Evolutionary conservation across 2,888 invertebrate species (phyloP).

Genomic region (Drosophila kanekoi): DNA sequence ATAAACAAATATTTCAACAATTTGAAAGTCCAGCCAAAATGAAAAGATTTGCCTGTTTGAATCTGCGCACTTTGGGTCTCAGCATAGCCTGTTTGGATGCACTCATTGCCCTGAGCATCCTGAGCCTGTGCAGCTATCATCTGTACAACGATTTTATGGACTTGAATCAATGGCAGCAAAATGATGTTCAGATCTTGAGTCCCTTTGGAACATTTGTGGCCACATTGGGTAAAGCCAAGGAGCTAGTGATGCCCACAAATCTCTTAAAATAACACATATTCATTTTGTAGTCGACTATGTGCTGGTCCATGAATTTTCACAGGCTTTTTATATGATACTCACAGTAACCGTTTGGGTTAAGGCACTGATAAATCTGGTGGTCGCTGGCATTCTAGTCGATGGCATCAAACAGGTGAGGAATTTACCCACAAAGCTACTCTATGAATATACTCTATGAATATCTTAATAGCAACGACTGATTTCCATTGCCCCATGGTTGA

Average conservation of each 20-base stretch:
- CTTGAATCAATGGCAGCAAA: conserved; percentile 75
- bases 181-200: conserved; percentile 75
- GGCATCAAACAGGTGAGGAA: conserved; percentile 80
- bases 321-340: conserved; percentile 82
- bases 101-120: conserved; percentile 65
- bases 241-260: neutral
- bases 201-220: conserved; percentile 77
- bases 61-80: conserved; percentile 72
- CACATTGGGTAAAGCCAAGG: conserved; percentile 66
- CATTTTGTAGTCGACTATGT: conserved; percentile 76
- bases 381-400: conserved; percentile 80
- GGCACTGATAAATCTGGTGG: conserved; percentile 80
- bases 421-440: neutral
- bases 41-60: conserved; percentile 81
- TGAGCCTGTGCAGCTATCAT: conserved; percentile 77
- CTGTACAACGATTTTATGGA: conserved; percentile 78
- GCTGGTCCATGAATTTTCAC: conserved; percentile 80
- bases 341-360: conserved; percentile 81
- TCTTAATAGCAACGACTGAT: conserved; percentile 75
- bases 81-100: conserved; percentile 77
- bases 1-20: neutral
- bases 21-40: conserved; percentile 43
- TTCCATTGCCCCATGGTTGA: conserved; percentile 82
- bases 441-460: neutral
- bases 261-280: neutral